phyloP scores from a whole-genome alignment of 2,113 vertebrate genomes.

The Holacanthus passer region DNA sequence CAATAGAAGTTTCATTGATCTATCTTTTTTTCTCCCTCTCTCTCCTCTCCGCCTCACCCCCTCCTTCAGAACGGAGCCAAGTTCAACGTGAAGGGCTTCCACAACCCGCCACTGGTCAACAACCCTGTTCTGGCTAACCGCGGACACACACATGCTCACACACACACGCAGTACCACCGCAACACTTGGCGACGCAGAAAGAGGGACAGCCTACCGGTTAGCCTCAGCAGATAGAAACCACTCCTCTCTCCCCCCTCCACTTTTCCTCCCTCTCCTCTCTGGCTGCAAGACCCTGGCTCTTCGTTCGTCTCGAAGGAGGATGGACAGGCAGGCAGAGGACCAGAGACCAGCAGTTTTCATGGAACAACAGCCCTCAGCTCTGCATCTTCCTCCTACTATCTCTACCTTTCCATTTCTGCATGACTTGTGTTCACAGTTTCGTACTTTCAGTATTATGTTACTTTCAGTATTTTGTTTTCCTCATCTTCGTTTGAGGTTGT shows the following conservation, averaged over 20 bases:
- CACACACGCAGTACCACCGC: slow-evolving; percentile 92
- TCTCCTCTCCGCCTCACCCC: not conserved
- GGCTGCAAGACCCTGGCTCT: slow-evolving; percentile 48
- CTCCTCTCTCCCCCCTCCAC: not conserved
- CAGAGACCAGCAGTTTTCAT: slow-evolving; percentile 74
- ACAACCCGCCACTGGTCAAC: slow-evolving; percentile 86
- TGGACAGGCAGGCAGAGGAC: slow-evolving; percentile 52
- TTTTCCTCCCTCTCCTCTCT: slow-evolving; percentile 24
- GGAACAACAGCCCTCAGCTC: slow-evolving; percentile 48
- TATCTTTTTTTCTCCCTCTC: not conserved
- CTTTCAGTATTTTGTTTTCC: slow-evolving; percentile 42
- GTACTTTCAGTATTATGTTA: slow-evolving; percentile 59
- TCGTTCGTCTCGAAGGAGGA: slow-evolving; percentile 53
- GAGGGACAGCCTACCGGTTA: slow-evolving; percentile 93
- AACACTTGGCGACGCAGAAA: slow-evolving; percentile 94
- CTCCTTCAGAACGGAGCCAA: slow-evolving; percentile 87
- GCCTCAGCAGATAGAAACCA: slow-evolving; percentile 93
- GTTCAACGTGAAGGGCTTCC: slow-evolving; percentile 92
- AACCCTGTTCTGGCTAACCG: slow-evolving; percentile 80
- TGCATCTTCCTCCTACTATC: slow-evolving; percentile 46
- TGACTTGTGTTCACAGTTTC: slow-evolving; percentile 72
- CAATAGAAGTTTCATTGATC: not conserved
- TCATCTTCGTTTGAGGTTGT: slow-evolving; percentile 44
- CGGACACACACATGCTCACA: slow-evolving; percentile 78
- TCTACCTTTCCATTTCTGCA: slow-evolving; percentile 84